phyloP scores from a whole-genome alignment of 2,113 vertebrate genomes.

The Psophia crepitans region DNA sequence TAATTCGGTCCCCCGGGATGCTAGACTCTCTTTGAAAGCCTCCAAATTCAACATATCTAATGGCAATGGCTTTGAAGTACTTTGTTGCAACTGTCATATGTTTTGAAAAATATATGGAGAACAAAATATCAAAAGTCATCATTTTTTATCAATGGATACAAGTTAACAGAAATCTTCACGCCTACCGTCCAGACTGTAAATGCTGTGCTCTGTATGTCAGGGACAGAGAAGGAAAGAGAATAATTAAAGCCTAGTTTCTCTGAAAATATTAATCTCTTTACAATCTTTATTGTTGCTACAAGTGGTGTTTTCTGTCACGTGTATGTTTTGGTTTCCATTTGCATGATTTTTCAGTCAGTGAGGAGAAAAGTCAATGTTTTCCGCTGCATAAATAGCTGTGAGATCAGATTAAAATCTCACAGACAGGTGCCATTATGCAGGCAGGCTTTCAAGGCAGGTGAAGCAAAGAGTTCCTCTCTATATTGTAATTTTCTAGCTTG shows the following conservation, averaged over 20 bases:
- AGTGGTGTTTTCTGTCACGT: neutral
- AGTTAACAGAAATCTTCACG: neutral
- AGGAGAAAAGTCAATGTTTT: neutral
- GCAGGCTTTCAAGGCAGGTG: constrained; percentile 6
- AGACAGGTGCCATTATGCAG: constrained; percentile 20
- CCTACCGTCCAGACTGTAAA: neutral
- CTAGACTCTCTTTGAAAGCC: constrained; percentile 22
- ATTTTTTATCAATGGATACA: constrained; percentile 21
- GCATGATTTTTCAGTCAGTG: constrained; percentile 9
- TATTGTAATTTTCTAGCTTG: constrained; percentile 19
- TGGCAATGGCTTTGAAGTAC: constrained; percentile 53
- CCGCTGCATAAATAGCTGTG: neutral
- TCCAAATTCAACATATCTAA: constrained; percentile 50
- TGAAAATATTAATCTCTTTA: neutral
- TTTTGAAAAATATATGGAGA: constrained; percentile 14
- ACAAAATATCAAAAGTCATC: constrained; percentile 25
- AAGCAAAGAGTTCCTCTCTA: constrained; percentile 38
- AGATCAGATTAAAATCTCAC: constrained; percentile 30
- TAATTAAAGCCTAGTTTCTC: neutral
- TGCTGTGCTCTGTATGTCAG: neutral
- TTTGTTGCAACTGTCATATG: constrained; percentile 2
- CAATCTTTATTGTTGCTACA: neutral
- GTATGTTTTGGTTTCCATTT: neutral
- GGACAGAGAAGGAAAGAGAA: neutral
- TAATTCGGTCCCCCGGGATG: constrained; percentile 58